Percentiles rank a stretch among this genome's conserved stretches.
phyloP scores from a whole-genome alignment of 2,113 vertebrate species.

The Brienomyrus longianalis region DNA sequence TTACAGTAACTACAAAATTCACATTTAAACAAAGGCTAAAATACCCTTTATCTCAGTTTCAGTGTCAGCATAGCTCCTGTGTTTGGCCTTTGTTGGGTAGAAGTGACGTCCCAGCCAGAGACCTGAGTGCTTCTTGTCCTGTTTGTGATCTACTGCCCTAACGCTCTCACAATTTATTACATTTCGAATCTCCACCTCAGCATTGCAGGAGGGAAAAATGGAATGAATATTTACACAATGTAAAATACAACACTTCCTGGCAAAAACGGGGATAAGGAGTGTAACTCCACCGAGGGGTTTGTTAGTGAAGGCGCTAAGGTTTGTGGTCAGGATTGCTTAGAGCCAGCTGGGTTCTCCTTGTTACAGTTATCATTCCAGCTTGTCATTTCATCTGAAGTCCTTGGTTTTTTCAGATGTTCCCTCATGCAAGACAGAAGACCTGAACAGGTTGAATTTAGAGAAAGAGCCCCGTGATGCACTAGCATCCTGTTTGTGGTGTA shows the following conservation, averaged over 20 bases:
- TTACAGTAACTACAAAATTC: neutral
- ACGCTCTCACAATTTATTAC: neutral
- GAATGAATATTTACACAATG: neutral
- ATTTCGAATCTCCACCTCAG: neutral
- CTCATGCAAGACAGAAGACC: neutral
- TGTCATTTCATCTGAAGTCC: neutral
- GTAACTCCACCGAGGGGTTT: no score
- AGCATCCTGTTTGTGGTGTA: neutral
- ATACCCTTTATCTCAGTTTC: neutral
- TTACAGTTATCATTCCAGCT: neutral
- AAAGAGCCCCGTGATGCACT: neutral
- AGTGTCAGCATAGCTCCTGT: neutral
- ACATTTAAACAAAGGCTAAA: neutral
- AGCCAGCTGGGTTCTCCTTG: neutral
- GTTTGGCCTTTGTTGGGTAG: neutral
- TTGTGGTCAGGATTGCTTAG: neutral
- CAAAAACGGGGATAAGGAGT: neutral
- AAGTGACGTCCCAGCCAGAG: conserved; percentile 17
- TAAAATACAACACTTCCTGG: conserved; percentile 40
- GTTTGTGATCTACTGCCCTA: neutral
- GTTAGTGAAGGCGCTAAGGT: neutral
- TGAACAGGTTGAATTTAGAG: neutral
- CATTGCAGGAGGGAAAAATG: neutral
- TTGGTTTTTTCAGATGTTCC: neutral
- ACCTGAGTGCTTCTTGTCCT: neutral